Evolutionary conservation across 1,140 invertebrate species (phyloP).

Genomic region (Lucilia cuprina): DNA sequence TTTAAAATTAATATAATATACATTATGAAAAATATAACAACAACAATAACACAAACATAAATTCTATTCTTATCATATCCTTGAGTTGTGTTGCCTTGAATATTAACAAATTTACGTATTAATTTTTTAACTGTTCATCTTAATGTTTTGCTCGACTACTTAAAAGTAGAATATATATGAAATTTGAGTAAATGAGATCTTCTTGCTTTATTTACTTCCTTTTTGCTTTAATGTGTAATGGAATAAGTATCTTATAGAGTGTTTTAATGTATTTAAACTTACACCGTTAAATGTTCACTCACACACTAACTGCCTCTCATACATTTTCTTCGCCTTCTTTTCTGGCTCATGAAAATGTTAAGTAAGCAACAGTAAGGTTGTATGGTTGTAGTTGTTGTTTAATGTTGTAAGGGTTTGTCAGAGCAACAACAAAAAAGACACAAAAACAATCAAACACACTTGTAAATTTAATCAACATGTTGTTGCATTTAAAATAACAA

Average conservation of each 20-base stretch:
- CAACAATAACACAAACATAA: too few species aligned
- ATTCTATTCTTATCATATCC: neutral
- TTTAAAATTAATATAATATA: neutral
- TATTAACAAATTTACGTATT: neutral
- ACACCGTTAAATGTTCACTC: neutral
- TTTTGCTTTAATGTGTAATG: neutral
- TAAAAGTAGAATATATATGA: too few species aligned
- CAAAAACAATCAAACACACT: neutral
- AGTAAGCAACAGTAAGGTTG: too few species aligned
- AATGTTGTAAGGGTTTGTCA: too few species aligned
- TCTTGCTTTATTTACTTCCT: neutral
- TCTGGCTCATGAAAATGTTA: too few species aligned
- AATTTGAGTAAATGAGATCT: neutral
- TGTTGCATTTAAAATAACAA: neutral
- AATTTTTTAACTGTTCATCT: too few species aligned
- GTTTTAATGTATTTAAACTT: constrained; percentile 4
- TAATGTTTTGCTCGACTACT: too few species aligned
- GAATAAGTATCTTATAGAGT: neutral
- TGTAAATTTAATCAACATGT: constrained; percentile 9
- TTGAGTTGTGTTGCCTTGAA: neutral
- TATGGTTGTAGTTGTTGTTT: too few species aligned
- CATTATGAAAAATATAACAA: too few species aligned
- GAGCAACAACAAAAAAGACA: too few species aligned
- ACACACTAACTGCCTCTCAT: neutral
- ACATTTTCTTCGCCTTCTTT: too few species aligned